Percentiles rank a stretch among this genome's conserved stretches.
phyloP scores from a whole-genome alignment of 2,113 vertebrate species.

The Electrona antarctica region DNA sequence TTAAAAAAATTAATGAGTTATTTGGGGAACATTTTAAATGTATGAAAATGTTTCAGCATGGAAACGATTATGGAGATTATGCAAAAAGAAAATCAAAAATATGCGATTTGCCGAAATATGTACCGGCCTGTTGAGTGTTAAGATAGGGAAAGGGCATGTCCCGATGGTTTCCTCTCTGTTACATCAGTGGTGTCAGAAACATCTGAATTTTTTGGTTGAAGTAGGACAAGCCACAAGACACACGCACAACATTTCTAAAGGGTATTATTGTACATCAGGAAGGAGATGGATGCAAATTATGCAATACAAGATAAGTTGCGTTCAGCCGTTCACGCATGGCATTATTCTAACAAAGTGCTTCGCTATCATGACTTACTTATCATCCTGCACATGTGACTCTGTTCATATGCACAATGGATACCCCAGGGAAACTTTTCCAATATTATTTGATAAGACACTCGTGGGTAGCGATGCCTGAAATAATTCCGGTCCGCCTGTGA shows the following conservation, averaged over 20 bases:
- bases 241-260: not conserved
- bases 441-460: conserved; percentile 75
- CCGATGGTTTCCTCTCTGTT: not conserved
- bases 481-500: conserved; percentile 67
- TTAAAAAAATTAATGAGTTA: too few relatives aligned
- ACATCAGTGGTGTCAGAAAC: conserved; percentile 5
- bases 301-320: conserved; percentile 34
- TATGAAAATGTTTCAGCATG: too few relatives aligned
- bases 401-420: conserved; percentile 73
- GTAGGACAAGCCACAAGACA: conserved; percentile 10
- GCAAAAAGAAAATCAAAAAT: too few relatives aligned
- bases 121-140: too few relatives aligned
- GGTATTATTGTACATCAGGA: conserved; percentile 10
- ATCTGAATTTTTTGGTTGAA: not conserved
- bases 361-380: conserved; percentile 59
- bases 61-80: too few relatives aligned
- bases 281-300: conserved; percentile 7
- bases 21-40: too few relatives aligned
- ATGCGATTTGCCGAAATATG: too few relatives aligned
- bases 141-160: too few relatives aligned
- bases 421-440: conserved; percentile 71
- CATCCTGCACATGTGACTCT: conserved; percentile 66
- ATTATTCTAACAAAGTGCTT: conserved; percentile 33
- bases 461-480: conserved; percentile 79
- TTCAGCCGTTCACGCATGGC: conserved; percentile 36